phyloP scores from a whole-genome alignment of 2,888 invertebrate genomes.

The Lamellibrachia satsuma region DNA sequence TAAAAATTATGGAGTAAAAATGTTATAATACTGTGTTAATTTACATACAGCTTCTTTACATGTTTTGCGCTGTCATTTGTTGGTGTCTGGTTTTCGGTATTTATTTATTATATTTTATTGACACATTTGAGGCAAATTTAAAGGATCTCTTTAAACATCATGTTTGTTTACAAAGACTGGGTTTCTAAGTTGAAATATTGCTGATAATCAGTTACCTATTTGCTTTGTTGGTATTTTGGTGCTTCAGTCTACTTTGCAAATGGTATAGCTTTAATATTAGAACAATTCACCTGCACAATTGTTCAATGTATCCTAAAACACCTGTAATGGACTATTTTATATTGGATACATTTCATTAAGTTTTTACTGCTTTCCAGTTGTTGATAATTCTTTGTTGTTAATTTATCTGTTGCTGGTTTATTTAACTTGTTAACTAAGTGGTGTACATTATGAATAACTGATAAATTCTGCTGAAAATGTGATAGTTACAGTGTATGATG shows the following conservation, averaged over 20 bases:
- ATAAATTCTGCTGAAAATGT: neutral
- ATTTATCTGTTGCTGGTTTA: neutral
- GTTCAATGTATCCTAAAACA: too few species aligned
- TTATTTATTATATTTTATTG: neutral
- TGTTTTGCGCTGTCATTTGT: neutral
- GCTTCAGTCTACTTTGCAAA: too few species aligned
- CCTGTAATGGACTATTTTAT: too few species aligned
- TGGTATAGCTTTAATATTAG: too few species aligned
- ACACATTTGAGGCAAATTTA: neutral
- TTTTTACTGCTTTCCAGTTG: too few species aligned
- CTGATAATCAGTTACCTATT: neutral
- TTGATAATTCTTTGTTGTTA: neutral
- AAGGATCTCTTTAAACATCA: neutral
- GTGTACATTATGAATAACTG: neutral
- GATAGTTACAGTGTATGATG: neutral
- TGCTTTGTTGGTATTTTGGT: too few species aligned
- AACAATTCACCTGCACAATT: too few species aligned
- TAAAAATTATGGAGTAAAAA: neutral
- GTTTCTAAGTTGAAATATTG: neutral
- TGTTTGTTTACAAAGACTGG: neutral
- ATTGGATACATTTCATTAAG: too few species aligned
- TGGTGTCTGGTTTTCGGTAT: neutral
- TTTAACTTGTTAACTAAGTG: neutral
- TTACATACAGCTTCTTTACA: neutral
- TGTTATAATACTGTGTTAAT: too few species aligned